phyloP scores from a whole-genome alignment of 2,113 vertebrate genomes.

The Ceyx margarethae region DNA sequence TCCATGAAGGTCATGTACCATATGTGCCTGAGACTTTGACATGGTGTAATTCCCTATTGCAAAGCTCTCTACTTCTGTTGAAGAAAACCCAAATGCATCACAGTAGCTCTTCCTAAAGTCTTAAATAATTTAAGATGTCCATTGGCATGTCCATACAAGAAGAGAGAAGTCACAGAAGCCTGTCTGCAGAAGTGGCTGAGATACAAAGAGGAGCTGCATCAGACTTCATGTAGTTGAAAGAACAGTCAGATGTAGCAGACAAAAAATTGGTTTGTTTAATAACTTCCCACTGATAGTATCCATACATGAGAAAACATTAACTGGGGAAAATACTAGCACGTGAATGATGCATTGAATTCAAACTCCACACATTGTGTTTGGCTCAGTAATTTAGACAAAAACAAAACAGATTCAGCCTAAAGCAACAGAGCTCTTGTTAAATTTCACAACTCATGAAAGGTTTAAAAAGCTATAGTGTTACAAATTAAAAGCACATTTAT shows the following conservation, averaged over 20 bases:
- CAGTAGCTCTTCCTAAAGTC: neutral
- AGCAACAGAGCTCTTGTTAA: constrained; percentile 3
- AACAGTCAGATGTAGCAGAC: neutral
- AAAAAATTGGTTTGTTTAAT: neutral
- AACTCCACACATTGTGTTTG: neutral
- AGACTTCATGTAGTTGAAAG: neutral
- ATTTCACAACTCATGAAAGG: constrained; percentile 29
- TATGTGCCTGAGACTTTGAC: neutral
- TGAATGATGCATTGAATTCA: neutral
- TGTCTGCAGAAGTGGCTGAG: neutral
- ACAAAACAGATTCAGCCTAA: constrained; percentile 1
- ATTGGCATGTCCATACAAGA: neutral
- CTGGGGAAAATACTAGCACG: neutral
- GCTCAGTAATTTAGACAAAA: constrained; percentile 33
- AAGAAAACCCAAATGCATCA: fast-evolving
- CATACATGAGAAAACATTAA: neutral
- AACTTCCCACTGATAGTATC: neutral
- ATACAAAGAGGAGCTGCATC: neutral
- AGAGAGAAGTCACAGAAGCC: neutral
- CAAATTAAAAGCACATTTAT: constrained; percentile 37
- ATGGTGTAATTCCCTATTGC: neutral
- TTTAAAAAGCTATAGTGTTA: constrained; percentile 2
- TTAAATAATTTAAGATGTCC: neutral
- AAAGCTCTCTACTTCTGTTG: neutral
- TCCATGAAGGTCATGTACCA: neutral